Base-by-base conservation (phyloP, 2,113 vertebrate species). In the Sigmodon hispidus region DNA sequence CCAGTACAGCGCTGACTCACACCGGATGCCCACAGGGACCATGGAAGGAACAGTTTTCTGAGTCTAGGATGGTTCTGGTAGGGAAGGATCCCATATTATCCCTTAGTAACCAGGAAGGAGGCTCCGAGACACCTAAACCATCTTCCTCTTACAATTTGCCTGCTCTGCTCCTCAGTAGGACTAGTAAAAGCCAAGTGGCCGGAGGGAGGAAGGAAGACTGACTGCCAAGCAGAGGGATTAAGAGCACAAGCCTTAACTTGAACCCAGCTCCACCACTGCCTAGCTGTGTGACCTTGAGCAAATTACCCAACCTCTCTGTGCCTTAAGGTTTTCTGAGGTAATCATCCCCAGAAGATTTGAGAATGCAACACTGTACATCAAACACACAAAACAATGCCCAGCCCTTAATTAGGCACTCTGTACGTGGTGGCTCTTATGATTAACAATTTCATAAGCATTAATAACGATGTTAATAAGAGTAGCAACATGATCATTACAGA, bases 361-460 rank as follows among this genome's bases (percentile, higher is more conserved):
- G 76, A 75, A 88, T n/a, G 94, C 67, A 96, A 94, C 72, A 93
- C 72, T 94, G 36, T 70, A 63, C 5, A 77, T 21, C 36, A 57
- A 92, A 48, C 67, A 83, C 92, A 77, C 21, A 19, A 67, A 95
- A 88, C 65, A 85, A 93, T 77, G 86, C 92, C 92, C 76, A 94
- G 86, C 95, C 96, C 96, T 97, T 88, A 83, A 88, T 73, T 92
- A 96, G 95, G 90, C 17, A 88, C 52, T 79, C 70, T 48, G 2
- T 93, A 96, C 95, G 48, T 87, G 96, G 92, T 67, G 59, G 52
- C 55, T 90, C 94, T 95, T 96, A 94, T 94, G 96, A 96, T 96
- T 95, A 97, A 89, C 95, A 93, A 93, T 96, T 89, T 94, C 48
- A 22, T 77, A 96, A 95, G 90, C 55, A 89, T 67, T 97, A 96